Evolutionary conservation across 2,888 invertebrate species (phyloP).

Genomic region (Yponomeuta plumbellus): DNA sequence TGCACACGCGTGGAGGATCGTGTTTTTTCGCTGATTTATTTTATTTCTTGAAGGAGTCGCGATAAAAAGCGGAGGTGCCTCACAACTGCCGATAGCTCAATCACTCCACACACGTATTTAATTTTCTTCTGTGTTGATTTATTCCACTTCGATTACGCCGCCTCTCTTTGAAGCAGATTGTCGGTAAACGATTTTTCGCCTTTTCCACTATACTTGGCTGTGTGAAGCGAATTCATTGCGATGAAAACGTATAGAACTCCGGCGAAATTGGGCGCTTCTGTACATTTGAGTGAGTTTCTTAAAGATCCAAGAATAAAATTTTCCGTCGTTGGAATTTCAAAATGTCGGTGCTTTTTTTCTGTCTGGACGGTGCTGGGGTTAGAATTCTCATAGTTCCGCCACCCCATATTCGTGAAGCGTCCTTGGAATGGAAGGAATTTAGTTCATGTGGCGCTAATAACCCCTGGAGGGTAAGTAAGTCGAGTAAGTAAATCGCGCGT

Average conservation of each 20-base stretch:
- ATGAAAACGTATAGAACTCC: slow-evolving; percentile 25
- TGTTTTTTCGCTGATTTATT: slow-evolving; percentile 18
- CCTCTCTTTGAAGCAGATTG: slow-evolving; percentile 48
- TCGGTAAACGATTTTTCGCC: slow-evolving; percentile 30
- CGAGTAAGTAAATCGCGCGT: slow-evolving; percentile 46
- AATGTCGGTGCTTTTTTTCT: slow-evolving; percentile 15
- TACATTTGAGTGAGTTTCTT: slow-evolving; percentile 14
- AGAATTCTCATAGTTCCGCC: neutral
- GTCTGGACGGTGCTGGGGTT: neutral
- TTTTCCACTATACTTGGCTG: slow-evolving; percentile 21
- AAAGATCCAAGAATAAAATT: neutral
- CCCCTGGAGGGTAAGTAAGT: slow-evolving; percentile 20
- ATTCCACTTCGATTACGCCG: slow-evolving; percentile 53
- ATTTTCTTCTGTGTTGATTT: slow-evolving; percentile 61
- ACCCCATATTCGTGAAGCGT: neutral
- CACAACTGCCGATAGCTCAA: slow-evolving; percentile 41
- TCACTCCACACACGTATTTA: slow-evolving; percentile 56
- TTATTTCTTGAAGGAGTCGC: slow-evolving; percentile 43
- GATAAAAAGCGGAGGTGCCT: slow-evolving; percentile 40
- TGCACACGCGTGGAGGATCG: slow-evolving; percentile 1
- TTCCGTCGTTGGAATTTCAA: slow-evolving; percentile 26
- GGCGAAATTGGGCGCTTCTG: slow-evolving; percentile 25
- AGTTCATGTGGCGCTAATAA: slow-evolving; percentile 16
- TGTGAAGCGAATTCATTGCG: slow-evolving; percentile 33
- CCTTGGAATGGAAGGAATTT: slow-evolving; percentile 12